These are phyloP conservation scores for Eulithis prunata DNA, from an alignment of 2,888 invertebrate species.

Conservation along the genomic window DNA sequence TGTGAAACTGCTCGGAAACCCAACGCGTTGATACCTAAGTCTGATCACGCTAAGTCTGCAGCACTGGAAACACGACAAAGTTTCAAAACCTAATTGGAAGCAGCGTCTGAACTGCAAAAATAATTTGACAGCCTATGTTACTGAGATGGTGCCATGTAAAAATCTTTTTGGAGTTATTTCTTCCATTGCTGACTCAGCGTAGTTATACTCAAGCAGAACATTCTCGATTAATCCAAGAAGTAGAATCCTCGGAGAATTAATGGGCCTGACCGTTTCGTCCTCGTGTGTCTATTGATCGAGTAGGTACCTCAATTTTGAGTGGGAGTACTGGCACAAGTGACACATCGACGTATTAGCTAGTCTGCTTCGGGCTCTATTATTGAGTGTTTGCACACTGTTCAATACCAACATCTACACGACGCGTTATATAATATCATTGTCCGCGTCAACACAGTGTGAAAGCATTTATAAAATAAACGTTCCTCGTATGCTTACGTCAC, in stretches of 20 bases:
- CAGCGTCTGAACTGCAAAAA: no score
- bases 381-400: slow-evolving; percentile 2
- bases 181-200: no score
- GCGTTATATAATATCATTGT: no score
- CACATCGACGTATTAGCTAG: slow-evolving; percentile 35
- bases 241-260: slow-evolving; percentile 70
- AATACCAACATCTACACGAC: neutral
- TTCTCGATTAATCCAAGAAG: slow-evolving; percentile 76
- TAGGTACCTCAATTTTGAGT: slow-evolving; percentile 39
- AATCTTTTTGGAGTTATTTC: no score
- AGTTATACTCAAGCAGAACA: slow-evolving; percentile 47
- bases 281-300: slow-evolving; percentile 67
- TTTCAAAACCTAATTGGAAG: no score
- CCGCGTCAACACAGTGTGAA: no score
- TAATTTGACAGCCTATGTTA: no score
- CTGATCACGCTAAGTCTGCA: no score
- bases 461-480: no score
- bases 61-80: no score
- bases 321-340: slow-evolving; percentile 19
- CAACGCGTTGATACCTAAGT: slow-evolving; percentile 55
- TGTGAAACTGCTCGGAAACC: slow-evolving; percentile 76
- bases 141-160: no score
- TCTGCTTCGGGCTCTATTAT: neutral
- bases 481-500: no score
- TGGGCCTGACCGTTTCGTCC: slow-evolving; percentile 60